phyloP scores from a whole-genome alignment of 2,888 invertebrate genomes.

The Rhogogaster chlorosoma region DNA sequence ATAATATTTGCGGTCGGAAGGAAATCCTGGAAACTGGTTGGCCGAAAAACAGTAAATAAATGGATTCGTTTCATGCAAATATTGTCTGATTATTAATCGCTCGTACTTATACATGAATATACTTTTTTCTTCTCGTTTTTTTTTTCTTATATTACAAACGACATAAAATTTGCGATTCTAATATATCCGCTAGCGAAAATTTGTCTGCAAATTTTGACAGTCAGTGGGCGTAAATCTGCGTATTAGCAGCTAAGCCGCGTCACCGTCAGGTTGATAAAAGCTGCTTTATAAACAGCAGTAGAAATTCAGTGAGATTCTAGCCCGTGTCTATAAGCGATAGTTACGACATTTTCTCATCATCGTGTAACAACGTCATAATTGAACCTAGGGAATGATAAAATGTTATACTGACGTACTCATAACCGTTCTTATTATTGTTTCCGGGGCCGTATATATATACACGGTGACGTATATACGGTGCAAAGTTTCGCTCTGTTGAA shows the following conservation, averaged over 20 bases:
- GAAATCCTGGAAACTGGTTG: not conserved
- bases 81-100: not conserved
- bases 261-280: not conserved
- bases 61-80: not conserved
- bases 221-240: conserved; percentile 6
- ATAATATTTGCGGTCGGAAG: not conserved
- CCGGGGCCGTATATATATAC: not conserved
- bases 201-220: not conserved
- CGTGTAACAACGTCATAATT: conserved; percentile 3
- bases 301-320: not conserved
- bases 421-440: conserved; percentile 35
- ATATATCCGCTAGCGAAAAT: not conserved
- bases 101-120: not conserved
- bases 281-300: conserved; percentile 3
- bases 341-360: not conserved
- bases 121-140: not conserved
- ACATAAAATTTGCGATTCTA: not conserved
- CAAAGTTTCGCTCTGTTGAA: not conserved
- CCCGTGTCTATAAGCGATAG: not conserved
- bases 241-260: conserved; percentile 17
- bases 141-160: not conserved
- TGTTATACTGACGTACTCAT: not conserved
- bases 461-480: not conserved
- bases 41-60: not conserved
- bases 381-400: conserved; percentile 21